Evolutionary conservation across 1,140 invertebrate species (phyloP).

Genomic region (Conopomorpha cramerella): DNA sequence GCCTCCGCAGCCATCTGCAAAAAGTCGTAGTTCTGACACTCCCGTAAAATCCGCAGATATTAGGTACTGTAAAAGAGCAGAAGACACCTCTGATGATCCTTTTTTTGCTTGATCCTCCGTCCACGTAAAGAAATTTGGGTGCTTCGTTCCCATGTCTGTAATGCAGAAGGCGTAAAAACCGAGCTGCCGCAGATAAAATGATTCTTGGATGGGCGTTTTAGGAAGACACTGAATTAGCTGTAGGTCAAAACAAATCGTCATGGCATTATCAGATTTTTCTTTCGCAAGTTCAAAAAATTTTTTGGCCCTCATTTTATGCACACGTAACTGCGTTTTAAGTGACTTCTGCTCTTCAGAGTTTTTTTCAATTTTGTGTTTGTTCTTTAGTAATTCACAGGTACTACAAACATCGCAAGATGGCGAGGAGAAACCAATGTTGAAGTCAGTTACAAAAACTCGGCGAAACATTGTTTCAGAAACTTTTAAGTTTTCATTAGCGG

Average conservation of each 20-base stretch:
- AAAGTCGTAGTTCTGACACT: constrained; percentile 10
- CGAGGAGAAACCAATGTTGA: not conserved
- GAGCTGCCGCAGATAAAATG: constrained; percentile 15
- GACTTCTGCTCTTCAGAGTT: too few species aligned
- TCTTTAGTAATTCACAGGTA: not conserved
- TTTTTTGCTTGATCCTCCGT: too few species aligned
- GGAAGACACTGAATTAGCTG: constrained; percentile 9
- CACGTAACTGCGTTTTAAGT: too few species aligned
- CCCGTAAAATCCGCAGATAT: not conserved
- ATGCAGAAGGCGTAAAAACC: constrained; percentile 16
- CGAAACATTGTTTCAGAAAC: not conserved
- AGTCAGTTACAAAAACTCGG: not conserved
- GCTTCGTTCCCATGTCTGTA: constrained; percentile 8
- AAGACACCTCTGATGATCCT: too few species aligned
- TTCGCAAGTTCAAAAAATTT: too few species aligned
- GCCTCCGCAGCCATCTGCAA: constrained; percentile 15
- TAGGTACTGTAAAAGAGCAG: too few species aligned
- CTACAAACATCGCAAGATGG: not conserved
- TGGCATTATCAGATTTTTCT: not conserved
- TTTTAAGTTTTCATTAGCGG: not conserved
- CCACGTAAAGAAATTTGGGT: constrained; percentile 16
- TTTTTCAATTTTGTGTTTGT: not conserved
- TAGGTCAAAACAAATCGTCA: not conserved
- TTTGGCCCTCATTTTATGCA: too few species aligned
- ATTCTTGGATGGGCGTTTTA: constrained; percentile 10